Percentiles rank a stretch among this genome's conserved stretches.
Conservation (phyloP, 2,113 vertebrate species). For the Heteronetta atricapilla region DNA sequence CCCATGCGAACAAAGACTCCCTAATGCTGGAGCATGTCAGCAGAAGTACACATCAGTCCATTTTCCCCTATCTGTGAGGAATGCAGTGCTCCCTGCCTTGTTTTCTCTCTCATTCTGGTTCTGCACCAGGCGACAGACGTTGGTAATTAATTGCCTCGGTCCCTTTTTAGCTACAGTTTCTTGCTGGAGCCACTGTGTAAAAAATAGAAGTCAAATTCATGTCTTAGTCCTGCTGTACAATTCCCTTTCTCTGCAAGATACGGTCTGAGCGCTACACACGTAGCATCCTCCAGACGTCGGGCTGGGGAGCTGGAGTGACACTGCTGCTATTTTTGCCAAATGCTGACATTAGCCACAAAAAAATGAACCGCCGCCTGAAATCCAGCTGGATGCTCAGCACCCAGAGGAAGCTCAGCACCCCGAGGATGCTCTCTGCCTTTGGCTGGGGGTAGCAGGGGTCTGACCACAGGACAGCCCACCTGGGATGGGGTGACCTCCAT, state of each 20-base stretch:
- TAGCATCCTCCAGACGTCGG: background rate
- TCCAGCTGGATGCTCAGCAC: background rate
- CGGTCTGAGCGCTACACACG: background rate
- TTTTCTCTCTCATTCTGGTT: background rate
- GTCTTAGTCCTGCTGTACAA: background rate
- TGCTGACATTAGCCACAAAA: background rate
- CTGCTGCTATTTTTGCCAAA: constrained; percentile 17
- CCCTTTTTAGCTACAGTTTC: background rate
- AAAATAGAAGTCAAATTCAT: background rate
- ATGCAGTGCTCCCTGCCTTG: background rate
- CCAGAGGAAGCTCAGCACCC: background rate
- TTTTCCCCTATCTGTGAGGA: background rate
- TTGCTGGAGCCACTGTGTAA: background rate
- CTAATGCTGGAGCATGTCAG: background rate
- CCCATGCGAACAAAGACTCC: background rate
- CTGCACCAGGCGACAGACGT: background rate
- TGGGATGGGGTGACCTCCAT: fast-evolving
- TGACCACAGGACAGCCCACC: fast-evolving
- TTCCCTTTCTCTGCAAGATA: background rate
- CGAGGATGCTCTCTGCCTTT: background rate
- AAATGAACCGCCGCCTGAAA: background rate
- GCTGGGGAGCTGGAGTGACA: background rate
- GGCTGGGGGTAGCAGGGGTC: background rate
- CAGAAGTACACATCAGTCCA: background rate
- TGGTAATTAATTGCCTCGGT: background rate